Base-by-base conservation (phyloP, 2,113 vertebrate species). In the Delphinus delphis region DNA sequence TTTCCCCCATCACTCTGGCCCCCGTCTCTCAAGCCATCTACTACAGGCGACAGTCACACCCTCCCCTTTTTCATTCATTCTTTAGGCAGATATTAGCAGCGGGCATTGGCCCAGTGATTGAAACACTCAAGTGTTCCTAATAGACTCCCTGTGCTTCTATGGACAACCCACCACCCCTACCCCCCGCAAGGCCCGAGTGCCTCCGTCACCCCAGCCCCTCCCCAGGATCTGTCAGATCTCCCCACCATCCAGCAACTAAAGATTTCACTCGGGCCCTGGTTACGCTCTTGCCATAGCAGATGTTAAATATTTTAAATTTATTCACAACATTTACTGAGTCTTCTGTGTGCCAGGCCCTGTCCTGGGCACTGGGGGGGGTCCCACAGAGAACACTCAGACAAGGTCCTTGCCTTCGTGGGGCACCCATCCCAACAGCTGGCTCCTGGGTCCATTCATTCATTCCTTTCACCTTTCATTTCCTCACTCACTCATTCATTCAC, bases 331-430 rank as follows among this genome's bases (percentile, higher is more conserved):
- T 92, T 41, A 25, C 74, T 6, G 31, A 63, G 25, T 36, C 21
- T 31, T 63, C 8, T 14, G 21, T 18, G 53, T 20, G 7, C 55
- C 63, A 60, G 23, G 62, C 28, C n/a, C 53, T 50, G 55, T 62
- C 33, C 53, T 6, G 28, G 83, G n/a, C 25, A 4, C 88, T 33
- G 31, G 44, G 38, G 38, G 11, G 11, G 50, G 44, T 4, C 3
- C 41, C 11, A 28, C 58, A 50, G n/a, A 21, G 20, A 28, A n/a
- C 74, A 53, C 65, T 25, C 5, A 63, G n/a, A 44, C 80, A 14
- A 44, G 55, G 55, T 36, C 71, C 33, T 8, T 10, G 31, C 31
- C 31, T 53, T 53, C 0, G 0, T 0, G 9, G 31, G 18, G 20
- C 6, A 18, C 44, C 47, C 23, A 2, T 44, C 38, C 63, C 82